Evolutionary conservation across 2,113 vertebrate species (phyloP).

Genomic region (Leptobrachium leishanense): DNA sequence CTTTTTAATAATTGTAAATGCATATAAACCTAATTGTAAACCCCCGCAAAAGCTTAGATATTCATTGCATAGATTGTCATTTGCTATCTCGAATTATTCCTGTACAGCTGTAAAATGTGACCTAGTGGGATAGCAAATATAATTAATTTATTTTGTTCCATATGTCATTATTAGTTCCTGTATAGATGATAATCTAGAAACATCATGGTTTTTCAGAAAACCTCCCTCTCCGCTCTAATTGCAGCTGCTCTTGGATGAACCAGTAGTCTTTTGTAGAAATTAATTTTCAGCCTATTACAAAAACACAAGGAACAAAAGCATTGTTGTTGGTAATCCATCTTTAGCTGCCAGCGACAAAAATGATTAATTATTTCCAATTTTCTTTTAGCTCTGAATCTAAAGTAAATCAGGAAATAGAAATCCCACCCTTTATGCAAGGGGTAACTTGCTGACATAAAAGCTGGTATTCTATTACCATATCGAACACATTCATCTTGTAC

Average conservation of each 20-base stretch:
- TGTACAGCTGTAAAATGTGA: constrained; percentile 25
- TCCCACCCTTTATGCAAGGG: constrained; percentile 61
- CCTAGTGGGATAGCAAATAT: constrained; percentile 12
- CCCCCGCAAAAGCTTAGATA: too few relatives aligned
- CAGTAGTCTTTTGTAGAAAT: constrained; percentile 59
- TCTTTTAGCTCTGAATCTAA: constrained; percentile 69
- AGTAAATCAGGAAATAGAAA: constrained; percentile 68
- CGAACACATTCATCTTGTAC: constrained; percentile 66
- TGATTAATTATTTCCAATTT: constrained; percentile 84
- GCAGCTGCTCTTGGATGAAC: constrained; percentile 55
- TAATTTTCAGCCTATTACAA: constrained; percentile 64
- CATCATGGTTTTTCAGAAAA: constrained; percentile 21
- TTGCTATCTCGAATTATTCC: constrained; percentile 2
- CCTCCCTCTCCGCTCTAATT: constrained; percentile 54
- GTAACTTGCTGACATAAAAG: constrained; percentile 57
- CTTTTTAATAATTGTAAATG: too few relatives aligned
- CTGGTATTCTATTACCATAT: constrained; percentile 62
- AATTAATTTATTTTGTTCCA: constrained; percentile 5
- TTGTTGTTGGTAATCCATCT: constrained; percentile 77
- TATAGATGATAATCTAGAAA: constrained; percentile 13
- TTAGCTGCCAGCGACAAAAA: constrained; percentile 63
- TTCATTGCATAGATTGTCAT: neutral
- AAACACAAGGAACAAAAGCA: constrained; percentile 62
- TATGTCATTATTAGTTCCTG: constrained; percentile 36
- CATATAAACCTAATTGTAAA: too few relatives aligned